These are phyloP conservation scores for Lasioglossum lativentre DNA, from an alignment of 2,888 invertebrate species.

Conservation along the genomic window DNA sequence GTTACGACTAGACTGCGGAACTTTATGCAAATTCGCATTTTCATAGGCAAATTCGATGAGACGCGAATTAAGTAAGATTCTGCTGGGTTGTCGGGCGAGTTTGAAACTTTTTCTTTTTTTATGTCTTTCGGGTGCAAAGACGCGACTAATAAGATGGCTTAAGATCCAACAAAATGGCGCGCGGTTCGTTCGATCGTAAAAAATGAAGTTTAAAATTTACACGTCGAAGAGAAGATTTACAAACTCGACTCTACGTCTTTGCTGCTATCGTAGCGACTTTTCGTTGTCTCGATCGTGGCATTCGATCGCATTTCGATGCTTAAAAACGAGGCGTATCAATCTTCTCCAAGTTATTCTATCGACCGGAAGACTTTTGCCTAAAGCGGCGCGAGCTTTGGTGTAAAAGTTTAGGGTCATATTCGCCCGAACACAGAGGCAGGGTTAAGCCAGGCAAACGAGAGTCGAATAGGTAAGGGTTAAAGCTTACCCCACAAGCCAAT, in stretches of 20 bases:
- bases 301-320: background rate
- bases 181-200: background rate
- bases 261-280: background rate
- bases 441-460: background rate
- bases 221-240: no score
- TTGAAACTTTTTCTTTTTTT: background rate
- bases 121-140: background rate
- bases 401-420: background rate
- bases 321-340: background rate
- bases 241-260: background rate
- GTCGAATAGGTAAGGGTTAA: background rate
- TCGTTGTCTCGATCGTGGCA: background rate
- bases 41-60: conserved; percentile 15
- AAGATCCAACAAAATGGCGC: background rate
- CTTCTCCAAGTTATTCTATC: background rate
- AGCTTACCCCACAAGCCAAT: background rate
- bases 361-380: background rate
- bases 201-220: background rate
- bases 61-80: background rate
- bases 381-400: background rate
- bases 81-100: background rate
- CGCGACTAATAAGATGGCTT: background rate
- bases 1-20: conserved; percentile 12
- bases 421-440: background rate
- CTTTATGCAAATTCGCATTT: conserved; percentile 14